Percentiles rank a stretch among this genome's conserved stretches.
phyloP scores from a whole-genome alignment of 2,888 invertebrate species.

The Geophilus truncorum region DNA sequence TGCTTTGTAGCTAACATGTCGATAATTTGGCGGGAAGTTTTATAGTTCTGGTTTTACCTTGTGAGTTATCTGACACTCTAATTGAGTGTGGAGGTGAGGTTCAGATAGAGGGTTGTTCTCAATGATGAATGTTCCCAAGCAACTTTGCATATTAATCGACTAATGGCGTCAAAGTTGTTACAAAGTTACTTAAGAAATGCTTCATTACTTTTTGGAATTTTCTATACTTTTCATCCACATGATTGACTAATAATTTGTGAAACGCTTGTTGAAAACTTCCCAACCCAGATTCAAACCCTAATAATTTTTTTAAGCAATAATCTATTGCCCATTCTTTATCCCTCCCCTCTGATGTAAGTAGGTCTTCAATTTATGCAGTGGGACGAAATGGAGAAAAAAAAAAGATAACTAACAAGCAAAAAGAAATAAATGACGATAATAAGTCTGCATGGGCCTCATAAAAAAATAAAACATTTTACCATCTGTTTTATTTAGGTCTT shows the following conservation, averaged over 20 bases:
- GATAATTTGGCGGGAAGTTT: slow-evolving; percentile 16
- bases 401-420: background rate
- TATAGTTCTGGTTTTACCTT: slow-evolving; percentile 20
- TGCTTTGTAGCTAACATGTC: slow-evolving; percentile 5
- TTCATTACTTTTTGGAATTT: no score
- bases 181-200: no score
- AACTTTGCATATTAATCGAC: background rate
- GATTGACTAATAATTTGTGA: background rate
- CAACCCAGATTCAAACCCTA: background rate
- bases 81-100: slow-evolving; percentile 24
- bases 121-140: background rate
- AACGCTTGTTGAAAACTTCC: background rate
- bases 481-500: background rate
- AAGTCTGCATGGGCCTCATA: background rate
- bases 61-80: slow-evolving; percentile 27
- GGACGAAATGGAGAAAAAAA: background rate
- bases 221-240: background rate
- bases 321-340: slow-evolving; percentile 2
- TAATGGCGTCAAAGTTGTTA: no score
- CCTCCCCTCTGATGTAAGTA: background rate
- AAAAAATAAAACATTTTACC: background rate
- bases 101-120: slow-evolving; percentile 16
- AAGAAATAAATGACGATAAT: background rate
- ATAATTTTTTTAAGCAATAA: background rate
- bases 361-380: background rate